Evolutionary conservation across 2,888 invertebrate genomes (phyloP).

Genomic region (Plusia festucae): DNA sequence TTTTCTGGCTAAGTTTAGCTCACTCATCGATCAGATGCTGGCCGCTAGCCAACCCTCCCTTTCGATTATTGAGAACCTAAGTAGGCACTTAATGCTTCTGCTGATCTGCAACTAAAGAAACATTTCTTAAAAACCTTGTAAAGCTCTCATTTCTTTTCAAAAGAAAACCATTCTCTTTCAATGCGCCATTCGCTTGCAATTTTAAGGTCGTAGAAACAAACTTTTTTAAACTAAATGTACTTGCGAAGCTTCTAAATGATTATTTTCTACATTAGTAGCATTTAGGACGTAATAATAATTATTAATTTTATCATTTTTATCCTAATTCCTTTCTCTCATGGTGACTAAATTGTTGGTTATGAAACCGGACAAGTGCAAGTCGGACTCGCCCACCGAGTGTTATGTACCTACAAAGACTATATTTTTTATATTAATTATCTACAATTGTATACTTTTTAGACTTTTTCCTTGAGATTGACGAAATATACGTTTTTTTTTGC

Average conservation of each 20-base stretch:
- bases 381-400: too few species aligned
- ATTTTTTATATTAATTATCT: too few species aligned
- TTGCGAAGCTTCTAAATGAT: neutral
- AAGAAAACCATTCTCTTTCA: neutral
- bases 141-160: neutral
- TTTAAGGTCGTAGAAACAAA: neutral
- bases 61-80: slow-evolving; percentile 16
- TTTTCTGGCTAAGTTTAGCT: slow-evolving; percentile 3
- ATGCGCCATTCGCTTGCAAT: neutral
- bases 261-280: neutral
- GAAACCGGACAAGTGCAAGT: too few species aligned
- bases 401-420: too few species aligned
- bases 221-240: neutral
- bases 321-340: neutral
- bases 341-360: too few species aligned
- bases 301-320: neutral
- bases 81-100: slow-evolving; percentile 13
- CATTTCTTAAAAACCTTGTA: slow-evolving; percentile 1
- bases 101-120: slow-evolving; percentile 20
- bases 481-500: too few species aligned
- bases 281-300: neutral
- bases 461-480: too few species aligned
- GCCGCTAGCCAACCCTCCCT: slow-evolving; percentile 32
- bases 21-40: slow-evolving; percentile 21
- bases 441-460: too few species aligned